Conservation (phyloP, 2,797 vertebrate genomes). For the Sparus aurata region DNA sequence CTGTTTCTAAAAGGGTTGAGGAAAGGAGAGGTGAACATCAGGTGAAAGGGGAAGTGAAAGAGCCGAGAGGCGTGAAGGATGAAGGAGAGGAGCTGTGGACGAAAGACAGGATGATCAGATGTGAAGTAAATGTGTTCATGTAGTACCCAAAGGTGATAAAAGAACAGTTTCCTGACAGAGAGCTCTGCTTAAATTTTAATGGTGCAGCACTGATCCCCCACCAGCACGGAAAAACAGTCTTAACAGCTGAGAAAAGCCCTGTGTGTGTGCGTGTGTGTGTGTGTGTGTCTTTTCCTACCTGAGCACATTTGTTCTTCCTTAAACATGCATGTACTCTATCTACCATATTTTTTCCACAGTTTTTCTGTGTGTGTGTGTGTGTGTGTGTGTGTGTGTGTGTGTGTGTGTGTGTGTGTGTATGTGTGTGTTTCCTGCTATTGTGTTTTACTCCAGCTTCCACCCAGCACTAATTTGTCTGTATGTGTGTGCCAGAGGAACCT, state of each 20-base stretch:
- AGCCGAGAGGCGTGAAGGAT: slow-evolving; percentile 3
- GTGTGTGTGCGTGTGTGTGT: slow-evolving; percentile 6
- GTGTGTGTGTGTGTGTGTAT: slow-evolving; percentile 15
- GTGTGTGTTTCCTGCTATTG: slow-evolving; percentile 72
- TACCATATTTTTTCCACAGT: slow-evolving; percentile 42
- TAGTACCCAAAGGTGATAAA: slow-evolving; percentile 54
- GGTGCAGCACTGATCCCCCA: slow-evolving; percentile 54
- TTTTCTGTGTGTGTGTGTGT: slow-evolving; percentile 20
- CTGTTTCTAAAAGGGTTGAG: background rate
- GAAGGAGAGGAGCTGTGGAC: background rate
- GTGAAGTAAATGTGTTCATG: slow-evolving; percentile 40
- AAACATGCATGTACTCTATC: slow-evolving; percentile 24
- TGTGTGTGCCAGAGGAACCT: slow-evolving; percentile 34
- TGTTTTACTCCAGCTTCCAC: slow-evolving; percentile 52
- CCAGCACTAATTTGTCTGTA: slow-evolving; percentile 31
- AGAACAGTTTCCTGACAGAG: slow-evolving; percentile 43
- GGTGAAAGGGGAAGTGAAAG: slow-evolving; percentile 10
- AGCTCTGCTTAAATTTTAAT: slow-evolving; percentile 66
- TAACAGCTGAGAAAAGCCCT: slow-evolving; percentile 60
- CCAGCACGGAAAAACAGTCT: slow-evolving; percentile 47
- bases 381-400: slow-evolving; percentile 8
- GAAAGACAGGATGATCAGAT: slow-evolving; percentile 9
- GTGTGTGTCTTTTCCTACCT: slow-evolving; percentile 39
- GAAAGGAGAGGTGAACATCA: background rate
- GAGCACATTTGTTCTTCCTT: slow-evolving; percentile 45